Evolutionary conservation across 2,113 vertebrate species (phyloP).

Genomic region (Myrmecobius fasciatus): DNA sequence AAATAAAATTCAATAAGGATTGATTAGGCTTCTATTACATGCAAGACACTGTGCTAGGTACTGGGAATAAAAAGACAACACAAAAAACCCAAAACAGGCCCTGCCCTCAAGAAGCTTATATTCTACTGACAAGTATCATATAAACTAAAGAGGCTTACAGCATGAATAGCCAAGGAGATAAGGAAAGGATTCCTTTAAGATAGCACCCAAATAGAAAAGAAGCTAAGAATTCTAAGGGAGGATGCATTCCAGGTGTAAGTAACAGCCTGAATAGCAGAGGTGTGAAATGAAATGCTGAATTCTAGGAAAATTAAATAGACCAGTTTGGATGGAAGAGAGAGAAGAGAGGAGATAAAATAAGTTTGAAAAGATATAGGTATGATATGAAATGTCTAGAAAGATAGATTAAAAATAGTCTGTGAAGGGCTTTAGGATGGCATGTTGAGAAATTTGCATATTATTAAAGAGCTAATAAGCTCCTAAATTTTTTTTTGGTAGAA

Average conservation of each 20-base stretch:
- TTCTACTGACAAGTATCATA: background rate
- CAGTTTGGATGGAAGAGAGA: background rate
- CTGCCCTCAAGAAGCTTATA: background rate
- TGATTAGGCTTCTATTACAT: background rate
- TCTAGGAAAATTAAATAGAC: background rate
- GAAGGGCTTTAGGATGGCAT: background rate
- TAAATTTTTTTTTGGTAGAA: conserved; percentile 18
- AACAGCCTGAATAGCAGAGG: background rate
- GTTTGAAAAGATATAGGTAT: background rate
- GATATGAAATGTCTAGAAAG: background rate
- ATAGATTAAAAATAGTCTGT: background rate
- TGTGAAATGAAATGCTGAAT: background rate
- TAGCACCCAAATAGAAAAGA: background rate
- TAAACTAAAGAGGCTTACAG: background rate
- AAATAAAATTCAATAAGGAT: background rate
- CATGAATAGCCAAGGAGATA: background rate
- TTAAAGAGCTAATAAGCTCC: background rate
- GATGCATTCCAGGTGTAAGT: background rate
- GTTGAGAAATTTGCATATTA: conserved; percentile 10
- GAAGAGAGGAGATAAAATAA: background rate
- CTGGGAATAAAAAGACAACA: background rate
- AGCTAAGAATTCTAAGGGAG: background rate
- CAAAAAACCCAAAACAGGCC: background rate
- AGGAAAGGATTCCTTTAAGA: background rate
- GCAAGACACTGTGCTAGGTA: background rate